Conservation (phyloP, 2,797 vertebrate species). For the Leptoclinus maculatus region DNA sequence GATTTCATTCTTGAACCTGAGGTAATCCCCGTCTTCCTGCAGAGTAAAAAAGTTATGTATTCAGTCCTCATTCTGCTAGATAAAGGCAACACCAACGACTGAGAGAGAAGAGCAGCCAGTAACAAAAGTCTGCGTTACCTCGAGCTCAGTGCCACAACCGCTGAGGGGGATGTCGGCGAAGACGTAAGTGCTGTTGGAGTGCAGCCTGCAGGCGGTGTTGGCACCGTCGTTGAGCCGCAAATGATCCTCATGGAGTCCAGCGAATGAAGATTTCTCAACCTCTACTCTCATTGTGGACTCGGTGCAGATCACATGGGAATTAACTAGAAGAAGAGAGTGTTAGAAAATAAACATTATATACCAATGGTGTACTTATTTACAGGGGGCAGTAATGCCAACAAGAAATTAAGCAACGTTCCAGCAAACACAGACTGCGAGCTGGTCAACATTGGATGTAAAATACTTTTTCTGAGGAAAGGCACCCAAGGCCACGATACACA, state of each 20-base stretch:
- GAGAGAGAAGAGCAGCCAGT: background rate
- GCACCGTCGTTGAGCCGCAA: constrained; percentile 71
- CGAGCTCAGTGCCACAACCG: constrained; percentile 78
- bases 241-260: constrained; percentile 53
- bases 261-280: constrained; percentile 63
- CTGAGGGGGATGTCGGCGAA: constrained; percentile 72
- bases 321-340: constrained; percentile 36
- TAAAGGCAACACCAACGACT: background rate
- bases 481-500: too few species aligned
- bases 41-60: background rate
- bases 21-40: constrained; percentile 73
- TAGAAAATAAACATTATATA: background rate
- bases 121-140: constrained; percentile 49
- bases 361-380: background rate
- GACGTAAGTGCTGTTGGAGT: constrained; percentile 77
- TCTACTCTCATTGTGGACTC: constrained; percentile 70
- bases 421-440: too few species aligned
- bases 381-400: too few species aligned
- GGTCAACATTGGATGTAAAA: too few species aligned
- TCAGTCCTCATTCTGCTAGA: background rate
- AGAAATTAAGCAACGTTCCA: background rate
- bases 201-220: constrained; percentile 67
- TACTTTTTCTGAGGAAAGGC: too few species aligned
- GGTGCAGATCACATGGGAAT: constrained; percentile 67
- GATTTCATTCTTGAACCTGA: constrained; percentile 79